These are phyloP conservation scores for Chelonus insularis DNA, from an alignment of 1,140 invertebrate genomes.

Conservation along the genomic window DNA sequence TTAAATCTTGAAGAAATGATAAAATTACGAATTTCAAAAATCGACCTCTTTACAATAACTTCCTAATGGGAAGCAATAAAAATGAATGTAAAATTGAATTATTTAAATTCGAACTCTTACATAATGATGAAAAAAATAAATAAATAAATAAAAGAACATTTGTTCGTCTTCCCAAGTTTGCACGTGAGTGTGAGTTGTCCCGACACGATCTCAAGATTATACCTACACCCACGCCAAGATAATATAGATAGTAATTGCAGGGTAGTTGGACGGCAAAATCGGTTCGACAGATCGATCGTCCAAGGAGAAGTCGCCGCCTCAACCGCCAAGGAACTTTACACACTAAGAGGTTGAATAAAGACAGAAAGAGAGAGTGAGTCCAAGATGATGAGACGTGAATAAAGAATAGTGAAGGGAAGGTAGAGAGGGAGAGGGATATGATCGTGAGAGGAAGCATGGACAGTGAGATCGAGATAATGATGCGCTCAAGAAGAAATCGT, in stretches of 20 bases:
- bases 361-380: neutral
- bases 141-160: neutral
- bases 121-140: neutral
- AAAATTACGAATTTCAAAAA: no score
- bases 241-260: constrained; percentile 48
- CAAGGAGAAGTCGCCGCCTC: constrained; percentile 12
- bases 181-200: constrained; percentile 12
- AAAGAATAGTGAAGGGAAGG: constrained; percentile 6
- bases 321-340: neutral
- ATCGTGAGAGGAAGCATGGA: constrained; percentile 15
- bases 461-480: constrained; percentile 34
- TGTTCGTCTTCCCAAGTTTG: constrained; percentile 12
- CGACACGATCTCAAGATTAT: constrained; percentile 23
- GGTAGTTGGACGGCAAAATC: constrained; percentile 38
- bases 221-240: constrained; percentile 42
- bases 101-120: no score
- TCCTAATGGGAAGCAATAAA: no score
- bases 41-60: no score
- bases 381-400: neutral
- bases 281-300: constrained; percentile 30
- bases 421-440: neutral
- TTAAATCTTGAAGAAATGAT: no score
- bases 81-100: no score
- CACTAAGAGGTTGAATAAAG: neutral
- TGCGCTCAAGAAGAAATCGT: constrained; percentile 31